A percentile compares a stretch with the other conserved stretches of the same genome.
Conservation (phyloP, 2,888 invertebrate genomes). For the Balanococcus diminutus region DNA sequence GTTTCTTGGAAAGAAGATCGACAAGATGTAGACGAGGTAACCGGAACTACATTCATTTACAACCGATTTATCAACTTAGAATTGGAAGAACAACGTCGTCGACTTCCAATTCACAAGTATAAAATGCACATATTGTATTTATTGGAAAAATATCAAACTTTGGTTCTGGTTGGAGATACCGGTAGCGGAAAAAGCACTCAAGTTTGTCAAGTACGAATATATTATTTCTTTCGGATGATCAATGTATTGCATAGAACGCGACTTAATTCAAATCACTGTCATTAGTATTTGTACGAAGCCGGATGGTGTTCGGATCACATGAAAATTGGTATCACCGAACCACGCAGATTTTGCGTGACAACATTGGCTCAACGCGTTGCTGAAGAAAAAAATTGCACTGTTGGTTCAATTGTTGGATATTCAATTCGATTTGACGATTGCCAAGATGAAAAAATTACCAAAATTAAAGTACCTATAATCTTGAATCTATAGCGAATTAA, state of each 20-base stretch:
- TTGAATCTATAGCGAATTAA: neutral
- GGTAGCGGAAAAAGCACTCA: constrained; percentile 97
- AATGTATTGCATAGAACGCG: neutral
- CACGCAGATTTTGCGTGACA: constrained; percentile 87
- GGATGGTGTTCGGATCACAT: constrained; percentile 80
- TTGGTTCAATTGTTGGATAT: constrained; percentile 78
- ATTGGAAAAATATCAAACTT: constrained; percentile 86
- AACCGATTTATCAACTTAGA: constrained; percentile 85
- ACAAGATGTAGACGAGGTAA: constrained; percentile 67
- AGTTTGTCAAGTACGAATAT: constrained; percentile 79
- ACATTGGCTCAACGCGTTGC: constrained; percentile 87
- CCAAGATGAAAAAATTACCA: constrained; percentile 67
- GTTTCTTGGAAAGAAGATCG: constrained; percentile 60
- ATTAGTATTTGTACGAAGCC: constrained; percentile 83
- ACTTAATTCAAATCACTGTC: constrained; percentile 18
- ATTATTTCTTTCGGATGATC: neutral
- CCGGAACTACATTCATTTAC: constrained; percentile 74
- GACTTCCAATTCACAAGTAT: constrained; percentile 85
- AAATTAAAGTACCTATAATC: constrained; percentile 75
- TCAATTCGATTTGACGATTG: constrained; percentile 80
- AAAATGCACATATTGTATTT: constrained; percentile 87
- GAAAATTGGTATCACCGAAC: constrained; percentile 88
- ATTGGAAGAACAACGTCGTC: constrained; percentile 81
- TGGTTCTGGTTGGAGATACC: constrained; percentile 91
- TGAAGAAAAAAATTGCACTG: constrained; percentile 78